Evolutionary conservation across 2,797 vertebrate genomes (phyloP), one percentile per base, ranked within the genome.

Genomic region (Acropternis orthonyx): DNA sequence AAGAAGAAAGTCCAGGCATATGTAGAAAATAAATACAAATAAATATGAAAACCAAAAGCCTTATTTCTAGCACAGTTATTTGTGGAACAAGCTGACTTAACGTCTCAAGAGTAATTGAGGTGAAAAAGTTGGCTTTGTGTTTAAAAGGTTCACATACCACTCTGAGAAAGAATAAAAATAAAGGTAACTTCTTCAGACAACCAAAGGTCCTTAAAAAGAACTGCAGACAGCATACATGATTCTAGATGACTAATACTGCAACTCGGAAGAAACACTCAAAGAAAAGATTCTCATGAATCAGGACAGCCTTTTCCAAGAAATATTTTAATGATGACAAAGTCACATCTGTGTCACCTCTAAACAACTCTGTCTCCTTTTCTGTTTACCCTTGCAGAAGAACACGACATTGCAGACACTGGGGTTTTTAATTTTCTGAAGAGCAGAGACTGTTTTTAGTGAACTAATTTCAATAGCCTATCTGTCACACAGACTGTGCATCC

Each of bases 341-440:
- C 82, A 71, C 58, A 89, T 91, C 72, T 56, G 75, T 92, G 88
- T 95, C 94, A 96, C 94, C 95, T 96, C 78, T 72, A 85, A 92
- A 92, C 36, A 89, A 74, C 59, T 80, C 54, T 18, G 32, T 73
- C 81, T 91, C 88, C 88, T 59, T 82, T 88, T 88, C 73, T 89
- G 61, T 87, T 96, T 95, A 93, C 37, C 84, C 81, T 89, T 92
- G 84, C 41, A 96, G 78, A 93, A 94, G 79, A 94, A 77, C 77
- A 83, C 56, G 89, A 86, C 5, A 8, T 58, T 92, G 93, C 86
- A 91, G 75, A 89, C 68, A 90, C 12, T 0, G 5, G 34, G 55
- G 6, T 66, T 94, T 95, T 92, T 92, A 89, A 93, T 93, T 92
- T 94, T 96, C 78, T 14, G 6, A 95, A 93, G 88, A 94, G 86